phyloP scores from a whole-genome alignment of 2,797 vertebrate genomes.

The Spinus pinus region DNA sequence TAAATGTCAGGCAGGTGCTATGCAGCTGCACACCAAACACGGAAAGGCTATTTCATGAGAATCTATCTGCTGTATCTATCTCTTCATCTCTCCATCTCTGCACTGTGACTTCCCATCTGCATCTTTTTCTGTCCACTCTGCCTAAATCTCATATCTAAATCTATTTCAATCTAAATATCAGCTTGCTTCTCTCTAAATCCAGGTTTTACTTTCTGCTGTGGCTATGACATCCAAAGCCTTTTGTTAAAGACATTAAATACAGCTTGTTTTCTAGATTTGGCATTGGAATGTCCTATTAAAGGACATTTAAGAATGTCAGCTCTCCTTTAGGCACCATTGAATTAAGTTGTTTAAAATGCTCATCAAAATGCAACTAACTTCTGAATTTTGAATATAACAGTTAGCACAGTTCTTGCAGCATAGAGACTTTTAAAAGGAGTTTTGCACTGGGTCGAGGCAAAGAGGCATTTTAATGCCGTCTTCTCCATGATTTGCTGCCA shows the following conservation, averaged over 20 bases:
- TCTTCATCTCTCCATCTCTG: slow-evolving; percentile 13
- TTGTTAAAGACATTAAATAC: not conserved
- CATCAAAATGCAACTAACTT: not conserved
- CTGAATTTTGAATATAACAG: not conserved
- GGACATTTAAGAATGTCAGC: not conserved
- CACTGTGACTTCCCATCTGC: slow-evolving; percentile 25
- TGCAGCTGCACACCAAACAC: slow-evolving; percentile 68
- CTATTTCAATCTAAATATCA: not conserved
- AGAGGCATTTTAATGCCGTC: not conserved
- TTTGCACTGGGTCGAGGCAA: not conserved
- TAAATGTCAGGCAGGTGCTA: slow-evolving; percentile 69
- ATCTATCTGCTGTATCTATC: slow-evolving; percentile 47
- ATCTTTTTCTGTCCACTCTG: not conserved
- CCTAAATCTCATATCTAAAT: slow-evolving; percentile 1
- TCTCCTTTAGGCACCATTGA: not conserved
- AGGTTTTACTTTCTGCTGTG: not conserved
- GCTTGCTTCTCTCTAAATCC: not conserved
- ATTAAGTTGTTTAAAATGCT: not conserved
- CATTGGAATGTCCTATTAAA: not conserved
- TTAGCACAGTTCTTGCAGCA: not conserved
- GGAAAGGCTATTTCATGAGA: slow-evolving; percentile 62
- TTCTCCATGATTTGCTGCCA: not conserved
- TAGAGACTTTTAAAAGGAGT: not conserved
- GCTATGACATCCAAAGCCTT: not conserved
- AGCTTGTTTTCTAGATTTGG: not conserved